Conservation (phyloP, 2,113 vertebrate species). For the Tapirus terrestris region DNA sequence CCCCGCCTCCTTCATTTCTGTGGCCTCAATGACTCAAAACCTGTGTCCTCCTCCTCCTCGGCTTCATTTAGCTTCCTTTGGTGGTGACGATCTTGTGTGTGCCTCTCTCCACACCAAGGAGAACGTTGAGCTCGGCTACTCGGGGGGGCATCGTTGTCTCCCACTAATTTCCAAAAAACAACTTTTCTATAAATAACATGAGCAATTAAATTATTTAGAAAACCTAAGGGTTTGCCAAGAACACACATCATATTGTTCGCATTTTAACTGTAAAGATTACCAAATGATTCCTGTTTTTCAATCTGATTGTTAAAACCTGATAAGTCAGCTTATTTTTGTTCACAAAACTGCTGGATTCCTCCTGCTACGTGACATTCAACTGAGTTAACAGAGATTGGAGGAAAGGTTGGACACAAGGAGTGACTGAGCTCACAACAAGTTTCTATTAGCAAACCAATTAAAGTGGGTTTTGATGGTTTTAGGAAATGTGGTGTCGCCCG, state of each 20-base stretch:
- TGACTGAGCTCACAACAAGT: neutral
- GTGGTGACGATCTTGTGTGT: rapidly evolving
- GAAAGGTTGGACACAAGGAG: neutral
- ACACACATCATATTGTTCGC: slow-evolving; percentile 46
- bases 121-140: neutral
- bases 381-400: neutral
- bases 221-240: neutral
- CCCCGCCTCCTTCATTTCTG: rapidly evolving
- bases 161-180: neutral
- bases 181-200: neutral
- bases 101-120: neutral
- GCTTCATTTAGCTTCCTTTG: neutral
- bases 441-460: slow-evolving; percentile 52
- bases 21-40: neutral
- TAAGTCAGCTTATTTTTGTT: slow-evolving; percentile 63
- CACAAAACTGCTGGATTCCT: neutral
- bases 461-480: slow-evolving; percentile 9
- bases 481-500: slow-evolving; percentile 48
- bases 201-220: slow-evolving; percentile 15
- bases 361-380: neutral
- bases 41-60: neutral
- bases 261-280: slow-evolving; percentile 41
- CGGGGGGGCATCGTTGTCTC: neutral
- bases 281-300: slow-evolving; percentile 60
- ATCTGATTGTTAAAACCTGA: slow-evolving; percentile 3